These are phyloP conservation scores for Acestrorhynchus altus DNA, from an alignment of 2,797 vertebrate species.

Conservation along the genomic window DNA sequence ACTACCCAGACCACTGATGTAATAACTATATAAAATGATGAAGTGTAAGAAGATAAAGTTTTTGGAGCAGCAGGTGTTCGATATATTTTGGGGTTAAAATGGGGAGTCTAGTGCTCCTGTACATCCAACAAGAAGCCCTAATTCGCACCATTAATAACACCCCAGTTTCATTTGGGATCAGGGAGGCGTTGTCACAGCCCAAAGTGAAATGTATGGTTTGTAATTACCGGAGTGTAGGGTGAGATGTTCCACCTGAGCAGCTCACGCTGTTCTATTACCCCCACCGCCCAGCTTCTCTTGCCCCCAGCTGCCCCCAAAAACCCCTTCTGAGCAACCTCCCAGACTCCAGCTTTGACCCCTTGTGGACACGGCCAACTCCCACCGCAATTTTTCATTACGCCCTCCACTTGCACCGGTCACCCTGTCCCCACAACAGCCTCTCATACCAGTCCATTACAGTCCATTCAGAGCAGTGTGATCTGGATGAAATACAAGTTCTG, in stretches of 20 bases:
- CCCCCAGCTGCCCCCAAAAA: conserved; percentile 60
- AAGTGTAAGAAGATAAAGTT: neutral
- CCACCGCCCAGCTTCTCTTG: conserved; percentile 65
- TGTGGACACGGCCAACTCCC: conserved; percentile 72
- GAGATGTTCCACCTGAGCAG: conserved; percentile 79
- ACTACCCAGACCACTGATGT: neutral
- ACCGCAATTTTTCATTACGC: conserved; percentile 76
- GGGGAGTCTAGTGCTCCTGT: conserved; percentile 47
- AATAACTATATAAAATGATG: conserved; percentile 20
- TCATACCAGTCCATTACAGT: conserved; percentile 33
- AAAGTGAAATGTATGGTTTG: conserved; percentile 85
- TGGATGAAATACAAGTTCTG: neutral
- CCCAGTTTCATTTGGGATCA: conserved; percentile 66
- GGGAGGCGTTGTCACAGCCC: conserved; percentile 78
- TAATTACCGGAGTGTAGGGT: conserved; percentile 79
- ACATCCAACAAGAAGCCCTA: conserved; percentile 75
- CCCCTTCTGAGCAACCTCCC: conserved; percentile 45
- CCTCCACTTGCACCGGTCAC: conserved; percentile 57
- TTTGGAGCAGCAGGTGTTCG: conserved; percentile 47
- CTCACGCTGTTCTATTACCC: conserved; percentile 74
- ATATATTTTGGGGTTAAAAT: conserved; percentile 64
- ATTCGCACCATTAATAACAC: conserved; percentile 74
- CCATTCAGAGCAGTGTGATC: neutral
- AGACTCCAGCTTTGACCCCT: conserved; percentile 69
- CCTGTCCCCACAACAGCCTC: conserved; percentile 42